Evolutionary conservation across 1,140 invertebrate genomes (phyloP).

Genomic region (Mizuhopecten yessoensis): DNA sequence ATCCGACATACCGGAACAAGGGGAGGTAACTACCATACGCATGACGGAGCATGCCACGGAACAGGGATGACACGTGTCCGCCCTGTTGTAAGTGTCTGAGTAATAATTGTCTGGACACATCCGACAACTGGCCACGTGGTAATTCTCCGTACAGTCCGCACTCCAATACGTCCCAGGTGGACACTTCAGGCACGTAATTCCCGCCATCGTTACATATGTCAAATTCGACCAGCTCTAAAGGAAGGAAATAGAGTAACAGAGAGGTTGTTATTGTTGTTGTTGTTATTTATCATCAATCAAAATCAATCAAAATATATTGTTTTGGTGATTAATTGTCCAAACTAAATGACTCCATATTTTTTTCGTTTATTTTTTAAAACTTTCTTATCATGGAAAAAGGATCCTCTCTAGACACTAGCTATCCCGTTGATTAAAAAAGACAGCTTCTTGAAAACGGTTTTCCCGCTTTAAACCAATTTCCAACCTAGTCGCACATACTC

Average conservation of each 20-base stretch:
- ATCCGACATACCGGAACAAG: constrained; percentile 6
- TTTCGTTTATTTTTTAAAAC: no score
- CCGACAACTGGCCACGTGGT: neutral
- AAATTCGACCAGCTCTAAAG: neutral
- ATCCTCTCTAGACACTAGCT: no score
- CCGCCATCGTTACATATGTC: constrained; percentile 12
- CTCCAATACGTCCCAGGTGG: constrained; percentile 7
- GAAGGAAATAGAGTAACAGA: neutral
- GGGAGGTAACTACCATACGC: neutral
- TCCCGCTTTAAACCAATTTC: no score
- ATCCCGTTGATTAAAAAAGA: no score
- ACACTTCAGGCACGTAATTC: constrained; percentile 2
- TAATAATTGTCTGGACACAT: neutral
- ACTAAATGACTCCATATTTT: no score
- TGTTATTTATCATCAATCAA: no score
- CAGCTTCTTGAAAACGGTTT: no score
- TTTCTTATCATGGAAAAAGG: no score
- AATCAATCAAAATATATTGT: no score
- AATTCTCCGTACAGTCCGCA: neutral
- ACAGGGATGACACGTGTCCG: neutral
- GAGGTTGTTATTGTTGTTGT: no score
- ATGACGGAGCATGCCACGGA: neutral
- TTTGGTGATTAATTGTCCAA: no score
- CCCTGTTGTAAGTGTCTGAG: constrained; percentile 1
- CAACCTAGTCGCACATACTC: no score